A percentile compares a stretch with the other conserved stretches of the same genome.
phyloP scores from a whole-genome alignment of 2,113 vertebrate species.

The Misgurnus anguillicaudatus region DNA sequence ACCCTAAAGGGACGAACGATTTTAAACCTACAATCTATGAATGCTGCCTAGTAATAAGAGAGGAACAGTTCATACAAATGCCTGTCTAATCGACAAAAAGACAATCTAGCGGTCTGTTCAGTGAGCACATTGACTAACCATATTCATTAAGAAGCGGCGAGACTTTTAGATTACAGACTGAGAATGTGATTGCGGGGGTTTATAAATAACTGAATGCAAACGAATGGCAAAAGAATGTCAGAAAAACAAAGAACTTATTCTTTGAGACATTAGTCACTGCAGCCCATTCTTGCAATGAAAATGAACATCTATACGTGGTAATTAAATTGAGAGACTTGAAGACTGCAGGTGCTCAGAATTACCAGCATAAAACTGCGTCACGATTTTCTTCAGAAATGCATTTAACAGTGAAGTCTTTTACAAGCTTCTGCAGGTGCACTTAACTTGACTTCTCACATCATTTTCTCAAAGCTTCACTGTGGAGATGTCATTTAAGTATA shows the following conservation, averaged over 20 bases:
- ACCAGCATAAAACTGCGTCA: not conserved
- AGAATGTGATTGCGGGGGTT: slow-evolving; percentile 17
- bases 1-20: slow-evolving; percentile 49
- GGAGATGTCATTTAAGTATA: not conserved
- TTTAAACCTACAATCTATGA: slow-evolving; percentile 22
- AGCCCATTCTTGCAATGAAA: not conserved
- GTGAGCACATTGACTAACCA: slow-evolving; percentile 47
- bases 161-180: slow-evolving; percentile 48
- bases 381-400: not conserved
- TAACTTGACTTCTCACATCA: not conserved
- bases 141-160: slow-evolving; percentile 52
- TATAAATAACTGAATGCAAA: slow-evolving; percentile 22
- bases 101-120: slow-evolving; percentile 52
- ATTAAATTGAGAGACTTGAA: not conserved
- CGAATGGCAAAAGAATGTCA: not conserved
- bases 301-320: not conserved
- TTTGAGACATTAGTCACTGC: not conserved
- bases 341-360: not conserved
- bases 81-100: slow-evolving; percentile 50
- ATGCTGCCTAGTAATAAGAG: slow-evolving; percentile 43
- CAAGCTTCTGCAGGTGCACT: not conserved
- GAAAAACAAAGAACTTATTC: too few relatives aligned
- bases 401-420: not conserved
- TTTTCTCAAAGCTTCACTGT: not conserved
- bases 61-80: slow-evolving; percentile 60